Percentiles rank a stretch among this genome's conserved stretches.
Evolutionary conservation across 2,797 vertebrate species (phyloP).

Genomic region (Myripristis murdjan): DNA sequence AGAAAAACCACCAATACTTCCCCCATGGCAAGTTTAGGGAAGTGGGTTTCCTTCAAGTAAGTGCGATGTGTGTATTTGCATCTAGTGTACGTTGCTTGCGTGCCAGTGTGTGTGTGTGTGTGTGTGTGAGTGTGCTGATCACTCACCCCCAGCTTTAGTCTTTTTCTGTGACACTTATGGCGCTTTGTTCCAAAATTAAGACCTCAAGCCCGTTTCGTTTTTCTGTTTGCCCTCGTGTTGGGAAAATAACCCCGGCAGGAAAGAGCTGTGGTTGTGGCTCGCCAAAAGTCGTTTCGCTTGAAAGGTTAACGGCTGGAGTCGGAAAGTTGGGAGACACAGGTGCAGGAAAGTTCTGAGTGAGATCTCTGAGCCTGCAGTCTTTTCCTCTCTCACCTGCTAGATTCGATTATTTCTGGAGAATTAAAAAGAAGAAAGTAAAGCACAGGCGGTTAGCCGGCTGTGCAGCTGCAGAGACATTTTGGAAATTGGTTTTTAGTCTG

Average conservation of each 20-base stretch:
- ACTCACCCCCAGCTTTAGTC: slow-evolving; percentile 21
- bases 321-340: slow-evolving; percentile 50
- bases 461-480: neutral
- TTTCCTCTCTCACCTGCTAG: slow-evolving; percentile 3
- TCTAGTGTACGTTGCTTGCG: slow-evolving; percentile 11
- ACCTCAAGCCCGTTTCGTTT: slow-evolving; percentile 35
- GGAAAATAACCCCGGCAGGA: slow-evolving; percentile 59
- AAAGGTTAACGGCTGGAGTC: slow-evolving; percentile 51
- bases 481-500: too few species aligned
- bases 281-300: slow-evolving; percentile 39
- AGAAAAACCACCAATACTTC: slow-evolving; percentile 68
- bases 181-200: slow-evolving; percentile 58
- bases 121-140: slow-evolving; percentile 9
- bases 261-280: slow-evolving; percentile 59
- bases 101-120: neutral
- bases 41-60: slow-evolving; percentile 54
- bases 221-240: slow-evolving; percentile 37
- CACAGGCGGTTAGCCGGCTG: neutral
- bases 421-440: slow-evolving; percentile 4
- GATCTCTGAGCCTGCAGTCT: slow-evolving; percentile 28
- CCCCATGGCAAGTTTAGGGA: slow-evolving; percentile 57
- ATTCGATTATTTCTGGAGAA: slow-evolving; percentile 7
- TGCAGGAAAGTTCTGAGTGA: slow-evolving; percentile 56
- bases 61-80: slow-evolving; percentile 45
- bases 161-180: slow-evolving; percentile 56